Evolutionary conservation across 2,113 vertebrate species (phyloP), one percentile per base, ranked within the genome.

Genomic region (Mormoops blainvillei): DNA sequence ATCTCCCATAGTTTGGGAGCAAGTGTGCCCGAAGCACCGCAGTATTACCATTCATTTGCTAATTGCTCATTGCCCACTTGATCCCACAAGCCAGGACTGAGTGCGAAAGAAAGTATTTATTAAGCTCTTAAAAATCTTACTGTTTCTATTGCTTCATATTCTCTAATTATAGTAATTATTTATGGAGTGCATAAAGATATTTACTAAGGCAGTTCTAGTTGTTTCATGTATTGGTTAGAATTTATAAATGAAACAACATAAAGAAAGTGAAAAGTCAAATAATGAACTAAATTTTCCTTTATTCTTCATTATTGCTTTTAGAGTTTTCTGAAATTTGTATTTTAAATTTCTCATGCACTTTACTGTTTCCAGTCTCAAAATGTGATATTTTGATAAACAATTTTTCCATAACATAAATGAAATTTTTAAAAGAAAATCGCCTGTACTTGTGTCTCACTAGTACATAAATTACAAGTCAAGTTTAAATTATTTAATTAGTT

Each of bases 281-380:
- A 14, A 63, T 63, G 61, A 63, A 63, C 28, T 98, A 98, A 98
- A 98, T 98, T 99, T 99, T 99, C 98, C 98, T 98, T 98, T 98
- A 98, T 98, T 61, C 58, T 61, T 28, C 28, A 28, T 61, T 61
- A 61, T 98, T 99, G 98, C 98, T 98, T 98, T 98, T 97, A 98
- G 97, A 98, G 98, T 98, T 98, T 98, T 98, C 98, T 98, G 98
- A 98, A 98, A 98, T 98, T 98, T 98, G 97, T 98, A 98, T 99
- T 99, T 98, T 98, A 98, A 98, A 98, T 98, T 98, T 99, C 98
- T 99, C 98, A 99, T 99, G 98, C 98, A 99, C 98, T 98, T 99
- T 99, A 99, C 98, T 98, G 98, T 99, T 99, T 99, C 98, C 99
- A 99, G 98, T 98, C 98, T 99, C 98, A 98, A 98, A 98, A 98